Conservation (phyloP, 2,888 invertebrate genomes). For the Pyrochroa serraticornis region DNA sequence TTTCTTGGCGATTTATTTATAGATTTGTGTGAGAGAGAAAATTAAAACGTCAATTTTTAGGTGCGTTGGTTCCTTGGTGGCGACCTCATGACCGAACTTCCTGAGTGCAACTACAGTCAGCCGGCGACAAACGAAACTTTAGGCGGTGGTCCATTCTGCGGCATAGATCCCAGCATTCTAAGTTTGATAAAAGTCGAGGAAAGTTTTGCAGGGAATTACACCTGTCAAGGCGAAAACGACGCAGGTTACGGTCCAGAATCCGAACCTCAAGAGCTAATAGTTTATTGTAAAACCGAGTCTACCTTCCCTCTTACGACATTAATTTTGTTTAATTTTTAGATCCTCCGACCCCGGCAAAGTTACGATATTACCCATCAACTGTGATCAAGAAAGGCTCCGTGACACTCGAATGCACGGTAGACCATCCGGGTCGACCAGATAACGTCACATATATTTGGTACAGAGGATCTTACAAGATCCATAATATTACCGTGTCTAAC, state of each 20-base stretch:
- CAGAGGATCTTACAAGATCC: constrained; percentile 75
- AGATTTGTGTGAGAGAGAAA: not conserved
- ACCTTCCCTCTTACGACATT: not conserved
- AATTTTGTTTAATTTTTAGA: constrained; percentile 61
- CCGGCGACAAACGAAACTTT: constrained; percentile 55
- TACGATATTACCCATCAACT: constrained; percentile 73
- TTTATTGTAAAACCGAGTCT: constrained; percentile 70
- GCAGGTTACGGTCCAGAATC: constrained; percentile 89
- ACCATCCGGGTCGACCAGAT: constrained; percentile 82
- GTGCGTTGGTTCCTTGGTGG: constrained; percentile 85
- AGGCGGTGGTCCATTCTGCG: constrained; percentile 70
- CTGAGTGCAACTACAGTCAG: constrained; percentile 72
- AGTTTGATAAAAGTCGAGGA: constrained; percentile 84
- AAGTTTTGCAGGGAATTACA: constrained; percentile 91
- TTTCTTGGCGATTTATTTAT: not conserved
- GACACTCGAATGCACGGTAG: constrained; percentile 82
- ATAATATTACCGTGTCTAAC: constrained; percentile 76
- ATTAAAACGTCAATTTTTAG: constrained; percentile 32
- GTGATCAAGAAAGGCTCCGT: constrained; percentile 85
- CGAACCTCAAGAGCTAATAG: constrained; percentile 76
- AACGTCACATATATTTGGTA: constrained; percentile 79
- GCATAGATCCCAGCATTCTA: constrained; percentile 85
- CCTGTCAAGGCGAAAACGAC: constrained; percentile 87
- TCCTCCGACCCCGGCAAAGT: constrained; percentile 82
- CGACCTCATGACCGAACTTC: constrained; percentile 81